Evolutionary conservation across 2,888 invertebrate genomes (phyloP).

Genomic region (Meiosimyza platycephala): DNA sequence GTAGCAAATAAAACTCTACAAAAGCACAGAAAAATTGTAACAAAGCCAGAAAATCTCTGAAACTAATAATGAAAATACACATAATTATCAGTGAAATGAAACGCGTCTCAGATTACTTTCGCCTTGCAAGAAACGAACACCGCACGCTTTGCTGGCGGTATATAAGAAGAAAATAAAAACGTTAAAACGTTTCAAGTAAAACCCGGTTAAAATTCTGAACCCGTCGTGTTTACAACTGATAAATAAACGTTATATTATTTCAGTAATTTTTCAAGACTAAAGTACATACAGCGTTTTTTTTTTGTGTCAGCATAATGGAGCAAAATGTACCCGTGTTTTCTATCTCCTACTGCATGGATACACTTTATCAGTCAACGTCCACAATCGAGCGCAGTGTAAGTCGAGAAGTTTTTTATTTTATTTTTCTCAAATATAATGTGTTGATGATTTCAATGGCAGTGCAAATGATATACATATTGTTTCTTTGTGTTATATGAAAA

Average conservation of each 20-base stretch:
- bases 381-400: constrained; percentile 29
- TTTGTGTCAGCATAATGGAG: constrained; percentile 46
- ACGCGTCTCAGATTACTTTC: constrained; percentile 38
- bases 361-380: constrained; percentile 44
- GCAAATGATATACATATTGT: no score
- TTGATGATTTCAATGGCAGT: no score
- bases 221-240: not conserved
- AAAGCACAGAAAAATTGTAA: constrained; percentile 9
- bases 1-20: no score
- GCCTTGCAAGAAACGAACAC: constrained; percentile 21
- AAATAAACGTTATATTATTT: constrained; percentile 10
- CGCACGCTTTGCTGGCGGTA: not conserved
- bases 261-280: not conserved
- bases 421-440: constrained; percentile 34
- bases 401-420: constrained; percentile 13
- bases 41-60: not conserved
- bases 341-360: constrained; percentile 59
- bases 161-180: not conserved
- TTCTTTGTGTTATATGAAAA: no score
- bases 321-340: constrained; percentile 55
- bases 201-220: no score
- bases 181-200: not conserved
- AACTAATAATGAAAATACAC: constrained; percentile 10
- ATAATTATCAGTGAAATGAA: constrained; percentile 32
- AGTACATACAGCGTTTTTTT: not conserved